These are phyloP conservation scores for Galleria mellonella DNA, from an alignment of 1,140 invertebrate species.

Conservation along the genomic window DNA sequence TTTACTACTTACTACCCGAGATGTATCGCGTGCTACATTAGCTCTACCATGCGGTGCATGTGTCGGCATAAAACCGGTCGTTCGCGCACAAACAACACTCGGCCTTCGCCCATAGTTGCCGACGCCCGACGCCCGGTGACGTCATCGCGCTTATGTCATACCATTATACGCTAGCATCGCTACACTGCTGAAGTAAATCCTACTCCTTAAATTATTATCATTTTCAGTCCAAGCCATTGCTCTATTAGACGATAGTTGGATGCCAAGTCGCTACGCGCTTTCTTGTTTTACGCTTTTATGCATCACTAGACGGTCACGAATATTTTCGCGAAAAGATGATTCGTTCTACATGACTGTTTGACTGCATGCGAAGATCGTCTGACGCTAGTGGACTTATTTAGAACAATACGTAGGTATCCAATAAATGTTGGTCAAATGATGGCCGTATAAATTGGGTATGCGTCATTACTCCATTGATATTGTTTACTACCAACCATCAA, in stretches of 20 bases:
- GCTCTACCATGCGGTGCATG: conserved; percentile 16
- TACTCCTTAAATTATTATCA: no score
- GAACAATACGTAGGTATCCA: conserved; percentile 16
- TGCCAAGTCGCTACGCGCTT: conserved; percentile 5
- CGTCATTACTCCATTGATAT: neutral
- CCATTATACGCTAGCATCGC: conserved; percentile 10
- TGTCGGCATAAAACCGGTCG: conserved; percentile 44
- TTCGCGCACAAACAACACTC: conserved; percentile 41
- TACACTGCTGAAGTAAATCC: neutral
- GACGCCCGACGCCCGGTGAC: conserved; percentile 42
- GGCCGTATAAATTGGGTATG: conserved; percentile 6
- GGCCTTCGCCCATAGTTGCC: conserved; percentile 45
- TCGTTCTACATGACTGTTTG: conserved; percentile 34
- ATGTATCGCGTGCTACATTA: conserved; percentile 20
- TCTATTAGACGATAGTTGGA: conserved; percentile 5
- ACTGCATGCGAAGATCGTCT: neutral
- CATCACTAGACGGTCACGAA: conserved; percentile 11
- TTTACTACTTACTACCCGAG: no score
- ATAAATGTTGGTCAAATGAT: conserved; percentile 9
- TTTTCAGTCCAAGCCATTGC: neutral
- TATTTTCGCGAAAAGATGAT: conserved; percentile 31
- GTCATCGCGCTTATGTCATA: conserved; percentile 66
- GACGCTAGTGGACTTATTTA: conserved; percentile 19
- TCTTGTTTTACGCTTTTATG: conserved; percentile 11
- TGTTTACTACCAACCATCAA: neutral